These are phyloP conservation scores for Acrobasis consociella DNA, from an alignment of 2,888 invertebrate genomes.

Conservation along the genomic window DNA sequence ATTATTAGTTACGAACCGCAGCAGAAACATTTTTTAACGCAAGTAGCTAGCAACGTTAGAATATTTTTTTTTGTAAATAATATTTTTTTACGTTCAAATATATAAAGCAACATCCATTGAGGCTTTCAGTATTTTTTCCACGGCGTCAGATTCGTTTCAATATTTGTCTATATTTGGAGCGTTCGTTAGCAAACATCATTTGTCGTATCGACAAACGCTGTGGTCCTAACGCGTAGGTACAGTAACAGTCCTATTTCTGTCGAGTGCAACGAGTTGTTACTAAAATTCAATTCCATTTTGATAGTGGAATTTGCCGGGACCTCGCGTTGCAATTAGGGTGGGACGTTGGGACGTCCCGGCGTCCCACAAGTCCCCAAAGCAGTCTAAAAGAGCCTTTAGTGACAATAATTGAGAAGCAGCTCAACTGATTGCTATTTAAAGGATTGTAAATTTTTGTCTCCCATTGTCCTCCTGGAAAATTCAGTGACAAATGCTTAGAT, in stretches of 20 bases:
- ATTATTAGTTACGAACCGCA: too few relatives aligned
- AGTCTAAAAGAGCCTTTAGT: constrained; percentile 32
- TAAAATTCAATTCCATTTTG: constrained; percentile 42
- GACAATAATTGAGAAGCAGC: constrained; percentile 42
- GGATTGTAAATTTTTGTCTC: constrained; percentile 43
- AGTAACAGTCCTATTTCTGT: constrained; percentile 13
- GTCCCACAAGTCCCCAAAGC: constrained; percentile 18
- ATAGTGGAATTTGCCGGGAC: constrained; percentile 37
- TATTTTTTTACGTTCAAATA: too few relatives aligned
- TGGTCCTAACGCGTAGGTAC: constrained; percentile 4
- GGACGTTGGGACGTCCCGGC: neutral
- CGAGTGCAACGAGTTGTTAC: constrained; percentile 22
- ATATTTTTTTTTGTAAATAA: too few relatives aligned
- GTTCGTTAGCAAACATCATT: constrained; percentile 11
- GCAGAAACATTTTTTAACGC: too few relatives aligned
- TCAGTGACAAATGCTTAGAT: constrained; percentile 2
- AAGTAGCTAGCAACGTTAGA: too few relatives aligned
- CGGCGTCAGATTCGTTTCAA: neutral
- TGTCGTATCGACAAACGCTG: constrained; percentile 5
- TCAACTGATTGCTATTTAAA: constrained; percentile 45
- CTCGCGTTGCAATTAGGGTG: constrained; percentile 39
- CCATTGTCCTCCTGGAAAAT: constrained; percentile 34
- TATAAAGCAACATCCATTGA: neutral
- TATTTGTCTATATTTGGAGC: constrained; percentile 4
- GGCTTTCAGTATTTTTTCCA: neutral